Evolutionary conservation across 2,113 vertebrate genomes (phyloP), one percentile per base, ranked within the genome.

Genomic region (Phalacrocorax pelagicus): DNA sequence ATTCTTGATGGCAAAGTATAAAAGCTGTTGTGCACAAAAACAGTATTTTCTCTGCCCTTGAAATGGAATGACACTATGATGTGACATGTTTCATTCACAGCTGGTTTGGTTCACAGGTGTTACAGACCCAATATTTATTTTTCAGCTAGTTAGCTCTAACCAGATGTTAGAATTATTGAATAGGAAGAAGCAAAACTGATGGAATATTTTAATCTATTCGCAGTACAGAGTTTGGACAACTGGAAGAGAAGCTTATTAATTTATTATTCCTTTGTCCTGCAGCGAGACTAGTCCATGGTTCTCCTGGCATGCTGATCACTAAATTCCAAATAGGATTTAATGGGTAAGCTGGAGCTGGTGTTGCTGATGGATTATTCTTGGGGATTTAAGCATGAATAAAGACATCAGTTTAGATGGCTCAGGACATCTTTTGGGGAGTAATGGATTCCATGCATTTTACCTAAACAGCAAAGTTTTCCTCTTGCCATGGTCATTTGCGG

Each of bases 251-350:
- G 74, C n/a, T 92, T 86, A 40, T 67, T 67, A 84, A 88, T 40
- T 30, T 30, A 70, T 81, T 90, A 90, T 69, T 91, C 30, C 62
- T 92, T 65, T 90, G 49, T 46, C 66, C 67, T 21, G 24, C 4
- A 0, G 81, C 0, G 0, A 91, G 65, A 81, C 65, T 86, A 46
- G 29, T 63, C 88, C 63, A 12, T 5, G 32, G 59, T 52, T 92
- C 58, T 90, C 55, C 78, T 59, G 44, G 67, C 0, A 0, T 74
- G 91, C 58, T 74, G 88, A 94, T 71, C 69, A 84, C 90, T 88
- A 44, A 83, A 96, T 96, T 93, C 96, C 96, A 93, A 92, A 90
- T 26, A 81, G 75, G 95, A 96, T 96, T 96, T 96, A 71, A 89
- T 57, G 65, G 81, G 65, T 93, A 92, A 95, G 52, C 88, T 87